Conservation (phyloP, 2,797 vertebrate genomes). For the Liasis olivaceus region DNA sequence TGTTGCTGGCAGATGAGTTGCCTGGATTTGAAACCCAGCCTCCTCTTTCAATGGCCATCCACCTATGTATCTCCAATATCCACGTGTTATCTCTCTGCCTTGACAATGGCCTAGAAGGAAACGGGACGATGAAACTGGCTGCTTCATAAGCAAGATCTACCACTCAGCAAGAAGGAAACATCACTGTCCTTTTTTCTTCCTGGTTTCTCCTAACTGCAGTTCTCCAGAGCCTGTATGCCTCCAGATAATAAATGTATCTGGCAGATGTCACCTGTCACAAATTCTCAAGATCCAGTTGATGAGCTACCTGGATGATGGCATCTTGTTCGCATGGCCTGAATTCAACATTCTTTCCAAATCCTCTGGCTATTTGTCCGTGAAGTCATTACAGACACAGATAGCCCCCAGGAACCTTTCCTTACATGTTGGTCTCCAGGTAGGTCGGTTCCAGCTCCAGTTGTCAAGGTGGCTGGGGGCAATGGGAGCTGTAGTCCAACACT, state of each 20-base stretch:
- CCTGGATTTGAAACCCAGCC: background rate
- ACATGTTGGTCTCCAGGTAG: background rate
- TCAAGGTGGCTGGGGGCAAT: background rate
- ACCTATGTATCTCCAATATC: background rate
- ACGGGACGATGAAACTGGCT: background rate
- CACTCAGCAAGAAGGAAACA: background rate
- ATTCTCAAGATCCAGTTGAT: background rate
- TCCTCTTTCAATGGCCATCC: background rate
- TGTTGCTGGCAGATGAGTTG: background rate
- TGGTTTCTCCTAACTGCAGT: background rate
- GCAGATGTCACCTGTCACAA: background rate
- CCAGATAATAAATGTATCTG: background rate
- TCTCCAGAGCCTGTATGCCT: background rate
- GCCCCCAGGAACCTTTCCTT: background rate
- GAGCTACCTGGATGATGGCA: background rate
- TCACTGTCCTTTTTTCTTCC: background rate
- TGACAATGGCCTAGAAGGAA: background rate
- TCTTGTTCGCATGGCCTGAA: accelerated
- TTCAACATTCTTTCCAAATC: background rate
- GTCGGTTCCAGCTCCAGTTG: background rate
- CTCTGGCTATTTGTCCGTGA: too few relatives aligned
- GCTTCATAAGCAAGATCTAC: background rate
- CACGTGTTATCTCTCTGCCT: background rate
- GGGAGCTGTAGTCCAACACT: background rate
- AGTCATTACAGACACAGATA: background rate